Evolutionary conservation across 1,140 invertebrate genomes (phyloP).

Genomic region (Kradibia gibbosae): DNA sequence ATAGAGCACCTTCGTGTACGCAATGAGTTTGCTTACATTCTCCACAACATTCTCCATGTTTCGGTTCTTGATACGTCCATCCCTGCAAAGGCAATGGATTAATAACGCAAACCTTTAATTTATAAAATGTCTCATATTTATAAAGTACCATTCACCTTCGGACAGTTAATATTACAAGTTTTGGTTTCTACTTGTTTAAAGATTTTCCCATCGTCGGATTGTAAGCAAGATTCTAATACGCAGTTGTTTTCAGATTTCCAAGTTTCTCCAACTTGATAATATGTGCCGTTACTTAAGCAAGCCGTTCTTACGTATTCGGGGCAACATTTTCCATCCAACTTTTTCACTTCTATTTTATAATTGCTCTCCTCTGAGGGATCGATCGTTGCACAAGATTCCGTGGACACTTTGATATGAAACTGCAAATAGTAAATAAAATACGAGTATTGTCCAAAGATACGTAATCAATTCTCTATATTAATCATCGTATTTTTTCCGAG

Average conservation of each 20-base stretch:
- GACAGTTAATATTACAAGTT: slow-evolving; percentile 74
- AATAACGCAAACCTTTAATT: not conserved
- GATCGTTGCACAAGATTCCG: slow-evolving; percentile 67
- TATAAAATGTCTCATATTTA: slow-evolving; percentile 30
- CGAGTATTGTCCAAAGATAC: no score
- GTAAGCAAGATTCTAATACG: slow-evolving; percentile 75
- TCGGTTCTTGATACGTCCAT: slow-evolving; percentile 73
- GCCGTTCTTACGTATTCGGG: slow-evolving; percentile 71
- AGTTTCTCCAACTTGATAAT: slow-evolving; percentile 74
- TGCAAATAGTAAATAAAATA: slow-evolving; percentile 54
- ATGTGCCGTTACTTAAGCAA: slow-evolving; percentile 73
- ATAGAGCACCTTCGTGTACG: slow-evolving; percentile 74
- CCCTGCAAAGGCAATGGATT: slow-evolving; percentile 65
- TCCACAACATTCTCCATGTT: slow-evolving; percentile 78
- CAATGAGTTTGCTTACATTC: slow-evolving; percentile 79
- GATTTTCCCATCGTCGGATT: slow-evolving; percentile 67
- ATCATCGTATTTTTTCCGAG: no score
- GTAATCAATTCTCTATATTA: no score
- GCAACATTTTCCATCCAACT: slow-evolving; percentile 74
- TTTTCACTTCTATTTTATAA: slow-evolving; percentile 71
- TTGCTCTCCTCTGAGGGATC: slow-evolving; percentile 65
- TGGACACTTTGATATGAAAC: slow-evolving; percentile 69
- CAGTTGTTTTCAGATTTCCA: slow-evolving; percentile 76
- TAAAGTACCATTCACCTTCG: slow-evolving; percentile 56
- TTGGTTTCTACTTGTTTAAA: slow-evolving; percentile 72